Evolutionary conservation across 2,113 vertebrate genomes (phyloP).

Genomic region (Crocuta crocuta): DNA sequence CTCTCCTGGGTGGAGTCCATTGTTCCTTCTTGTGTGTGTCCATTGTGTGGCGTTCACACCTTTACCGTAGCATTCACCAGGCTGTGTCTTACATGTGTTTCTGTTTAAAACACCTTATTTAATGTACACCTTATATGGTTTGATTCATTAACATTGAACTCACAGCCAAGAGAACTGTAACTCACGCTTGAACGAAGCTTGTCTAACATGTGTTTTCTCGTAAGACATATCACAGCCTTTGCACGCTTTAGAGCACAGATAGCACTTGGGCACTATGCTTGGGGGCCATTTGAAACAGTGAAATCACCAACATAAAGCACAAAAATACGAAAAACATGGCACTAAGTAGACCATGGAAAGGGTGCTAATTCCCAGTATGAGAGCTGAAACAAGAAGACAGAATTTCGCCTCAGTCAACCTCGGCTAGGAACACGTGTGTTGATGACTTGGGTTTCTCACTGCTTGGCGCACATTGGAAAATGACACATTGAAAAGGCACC

Average conservation of each 20-base stretch:
- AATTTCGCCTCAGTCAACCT: neutral
- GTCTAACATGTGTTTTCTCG: neutral
- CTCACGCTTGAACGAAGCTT: neutral
- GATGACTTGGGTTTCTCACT: neutral
- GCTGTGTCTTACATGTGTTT: neutral
- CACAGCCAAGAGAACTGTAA: neutral
- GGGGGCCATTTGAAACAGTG: neutral
- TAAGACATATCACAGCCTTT: neutral
- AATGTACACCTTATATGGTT: neutral
- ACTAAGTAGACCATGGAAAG: neutral
- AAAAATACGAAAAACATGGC: neutral
- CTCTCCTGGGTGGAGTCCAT: neutral
- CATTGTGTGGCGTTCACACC: accelerated
- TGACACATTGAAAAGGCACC: neutral
- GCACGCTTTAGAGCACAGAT: neutral
- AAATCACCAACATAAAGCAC: neutral
- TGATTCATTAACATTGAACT: neutral
- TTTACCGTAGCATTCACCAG: neutral
- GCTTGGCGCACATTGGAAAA: neutral
- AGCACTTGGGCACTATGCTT: neutral
- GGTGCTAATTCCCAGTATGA: neutral
- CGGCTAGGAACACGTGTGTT: too few species aligned
- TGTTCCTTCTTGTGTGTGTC: neutral
- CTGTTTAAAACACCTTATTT: neutral
- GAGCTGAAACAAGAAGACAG: neutral